Evolutionary conservation across 2,888 invertebrate species (phyloP), one percentile per base, ranked within the genome.

Genomic region (Macroteleia sp.): DNA sequence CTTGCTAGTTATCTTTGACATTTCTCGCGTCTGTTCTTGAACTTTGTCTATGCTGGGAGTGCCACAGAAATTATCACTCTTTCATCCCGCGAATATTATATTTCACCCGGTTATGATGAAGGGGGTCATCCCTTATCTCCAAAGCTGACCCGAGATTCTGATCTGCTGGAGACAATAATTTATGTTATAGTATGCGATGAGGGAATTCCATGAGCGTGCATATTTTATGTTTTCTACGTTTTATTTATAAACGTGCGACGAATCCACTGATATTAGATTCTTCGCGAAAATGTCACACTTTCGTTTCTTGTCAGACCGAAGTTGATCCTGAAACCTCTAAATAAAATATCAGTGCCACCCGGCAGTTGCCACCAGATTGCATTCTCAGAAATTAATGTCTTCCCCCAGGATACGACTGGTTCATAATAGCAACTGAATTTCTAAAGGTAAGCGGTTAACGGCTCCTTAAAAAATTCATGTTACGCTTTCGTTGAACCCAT

Each of bases 401-500:
- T 77, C 74, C 77, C 79, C 70, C 57, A 67, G 79, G 80, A 77
- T 80, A 73, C 54, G 69, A 52, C 70, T 61, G 74, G 61, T 79
- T 82, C 82, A 85, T 85, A 85, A 86, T 85, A 73, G 71, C 61
- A 73, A 61, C 28, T 69, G 62, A 85, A 81, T 81, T 85, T 86
- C 88, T 83, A 87, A 87, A 83, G 85, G 71, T 82, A 81, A 84
- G 79, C 81, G 85, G 82, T 85, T 83, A 84, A 84, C 85, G 85
- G 86, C 82, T 82, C 79, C 75, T 77, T 88, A 54, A 88, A 89
- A 89, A 87, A 89, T 89, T 86, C 84, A 89, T 87, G 81, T 81
- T 77, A 75, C 77, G 56, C 82, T 66, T 67, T 77, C 80, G 77
- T 73, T 77, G 48, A 48, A 76, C 34, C 69, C 62, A 67, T 80